Percentiles rank a stretch among this genome's conserved stretches.
Conservation (phyloP, 2,888 invertebrate species). For the Bombyx huttoni region DNA sequence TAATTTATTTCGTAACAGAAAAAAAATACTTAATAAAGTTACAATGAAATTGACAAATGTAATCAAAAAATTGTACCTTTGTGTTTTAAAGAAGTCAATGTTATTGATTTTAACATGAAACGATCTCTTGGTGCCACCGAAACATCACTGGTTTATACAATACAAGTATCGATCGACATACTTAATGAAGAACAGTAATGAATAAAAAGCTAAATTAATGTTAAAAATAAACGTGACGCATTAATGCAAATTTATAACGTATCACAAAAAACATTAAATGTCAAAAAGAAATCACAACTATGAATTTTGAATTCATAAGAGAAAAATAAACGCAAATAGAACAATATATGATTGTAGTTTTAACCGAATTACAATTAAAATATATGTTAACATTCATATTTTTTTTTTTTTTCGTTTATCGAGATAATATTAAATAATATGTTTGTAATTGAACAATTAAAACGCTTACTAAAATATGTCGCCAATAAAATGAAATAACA, state of each 20-base stretch:
- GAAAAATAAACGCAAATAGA: constrained; percentile 54
- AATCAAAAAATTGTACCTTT: constrained; percentile 59
- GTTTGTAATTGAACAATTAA: constrained; percentile 34
- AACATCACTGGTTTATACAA: constrained; percentile 12
- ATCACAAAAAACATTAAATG: constrained; percentile 73
- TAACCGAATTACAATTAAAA: background rate
- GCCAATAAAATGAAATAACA: constrained; percentile 27
- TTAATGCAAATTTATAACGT: constrained; percentile 66
- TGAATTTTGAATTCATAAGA: constrained; percentile 72
- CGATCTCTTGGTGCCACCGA: constrained; percentile 27
- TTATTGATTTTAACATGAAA: constrained; percentile 31
- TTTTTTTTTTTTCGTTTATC: constrained; percentile 16
- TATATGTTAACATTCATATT: constrained; percentile 25
- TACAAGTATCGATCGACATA: constrained; percentile 27
- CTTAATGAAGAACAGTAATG: constrained; percentile 33
- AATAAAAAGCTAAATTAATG: constrained; percentile 35
- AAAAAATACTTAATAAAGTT: constrained; percentile 18
- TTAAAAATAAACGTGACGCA: constrained; percentile 51
- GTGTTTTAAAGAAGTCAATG: constrained; percentile 41
- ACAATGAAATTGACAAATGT: constrained; percentile 42
- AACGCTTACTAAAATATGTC: constrained; percentile 36
- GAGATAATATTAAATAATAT: constrained; percentile 25
- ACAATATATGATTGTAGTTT: constrained; percentile 21
- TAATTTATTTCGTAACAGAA: constrained; percentile 18
- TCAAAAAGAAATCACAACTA: constrained; percentile 71